Evolutionary conservation across 2,888 invertebrate species (phyloP), one percentile per base, ranked within the genome.

Genomic region (Dioctria rufipes): DNA sequence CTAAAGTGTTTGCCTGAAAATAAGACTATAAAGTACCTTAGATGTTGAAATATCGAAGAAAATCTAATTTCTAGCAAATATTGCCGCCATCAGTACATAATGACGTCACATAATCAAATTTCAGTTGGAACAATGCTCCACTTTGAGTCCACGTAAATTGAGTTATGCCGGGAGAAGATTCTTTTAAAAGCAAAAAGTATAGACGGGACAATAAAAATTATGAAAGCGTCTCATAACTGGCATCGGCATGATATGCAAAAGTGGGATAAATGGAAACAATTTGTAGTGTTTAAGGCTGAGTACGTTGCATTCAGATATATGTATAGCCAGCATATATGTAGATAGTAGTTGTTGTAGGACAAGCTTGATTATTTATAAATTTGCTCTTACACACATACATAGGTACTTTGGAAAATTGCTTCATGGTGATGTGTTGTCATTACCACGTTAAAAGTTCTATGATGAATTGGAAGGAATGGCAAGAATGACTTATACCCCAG

Each of bases 71-170:
- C 77, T 80, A 51, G 71, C 77, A 82, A 82, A 77, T 77, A 77
- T 77, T 77, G 77, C 77, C 77, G 63, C 77, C 63, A 77, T 77
- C 81, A 83, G 82, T 83, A 84, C 84, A 83, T 84, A 85, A 85
- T 85, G 84, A 85, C 85, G 84, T 85, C 84, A 85, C 83, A 83
- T 85, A 85, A 85, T 85, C 84, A 84, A 85, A 85, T 85, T 85
- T 85, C 65, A 82, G 80, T 83, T 40, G 25, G 84, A 84, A 85
- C 84, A 84, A 85, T 85, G 83, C 83, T 79, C 60, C 80, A 13
- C 77, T 77, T 77, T 77, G 84, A 84, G 84, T 84, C 84, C 84
- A 83, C 81, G 79, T 81, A 84, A 84, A 84, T 84, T 84, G 82
- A 84, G 83, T 84, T 84, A 84, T 81, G 63, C 73, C 78, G 46